phyloP scores from a whole-genome alignment of 1,140 invertebrate species.

The Lamellibrachia luymesi region DNA sequence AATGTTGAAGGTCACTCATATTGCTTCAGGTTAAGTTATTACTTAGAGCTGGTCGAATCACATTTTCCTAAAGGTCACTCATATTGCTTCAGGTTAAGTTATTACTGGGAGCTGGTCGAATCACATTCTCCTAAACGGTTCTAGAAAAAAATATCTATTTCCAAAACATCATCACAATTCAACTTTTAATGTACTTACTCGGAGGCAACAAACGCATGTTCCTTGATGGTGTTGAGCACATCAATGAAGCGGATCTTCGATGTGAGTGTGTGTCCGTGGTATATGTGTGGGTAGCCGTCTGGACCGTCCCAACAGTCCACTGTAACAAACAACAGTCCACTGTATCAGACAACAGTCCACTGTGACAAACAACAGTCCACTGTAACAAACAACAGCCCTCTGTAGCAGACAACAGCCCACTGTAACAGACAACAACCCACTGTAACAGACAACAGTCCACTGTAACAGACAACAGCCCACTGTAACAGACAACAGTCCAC shows the following conservation, averaged over 20 bases:
- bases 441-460: neutral
- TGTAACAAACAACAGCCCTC: neutral
- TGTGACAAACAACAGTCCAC: neutral
- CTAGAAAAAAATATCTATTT: no score
- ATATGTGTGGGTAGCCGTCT: constrained; percentile 82
- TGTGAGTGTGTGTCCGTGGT: constrained; percentile 96
- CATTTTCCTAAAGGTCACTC: no score
- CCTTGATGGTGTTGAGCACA: constrained; percentile 92
- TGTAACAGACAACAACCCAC: neutral
- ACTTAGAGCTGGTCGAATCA: no score
- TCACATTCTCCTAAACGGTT: no score
- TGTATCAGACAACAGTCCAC: neutral
- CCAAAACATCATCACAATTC: no score
- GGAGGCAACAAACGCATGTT: constrained; percentile 95
- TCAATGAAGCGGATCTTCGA: constrained; percentile 95
- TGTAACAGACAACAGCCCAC: neutral
- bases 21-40: no score
- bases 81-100: no score
- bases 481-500: neutral
- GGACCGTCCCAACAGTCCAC: constrained; percentile 98
- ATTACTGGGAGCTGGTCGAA: no score
- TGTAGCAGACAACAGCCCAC: neutral
- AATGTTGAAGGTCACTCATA: no score
- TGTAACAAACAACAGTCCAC: constrained; percentile 35
- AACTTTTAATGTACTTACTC: constrained; percentile 35